A percentile compares a stretch with the other conserved stretches of the same genome.
phyloP scores from a whole-genome alignment of 2,113 vertebrate genomes.

The Catagonus wagneri region DNA sequence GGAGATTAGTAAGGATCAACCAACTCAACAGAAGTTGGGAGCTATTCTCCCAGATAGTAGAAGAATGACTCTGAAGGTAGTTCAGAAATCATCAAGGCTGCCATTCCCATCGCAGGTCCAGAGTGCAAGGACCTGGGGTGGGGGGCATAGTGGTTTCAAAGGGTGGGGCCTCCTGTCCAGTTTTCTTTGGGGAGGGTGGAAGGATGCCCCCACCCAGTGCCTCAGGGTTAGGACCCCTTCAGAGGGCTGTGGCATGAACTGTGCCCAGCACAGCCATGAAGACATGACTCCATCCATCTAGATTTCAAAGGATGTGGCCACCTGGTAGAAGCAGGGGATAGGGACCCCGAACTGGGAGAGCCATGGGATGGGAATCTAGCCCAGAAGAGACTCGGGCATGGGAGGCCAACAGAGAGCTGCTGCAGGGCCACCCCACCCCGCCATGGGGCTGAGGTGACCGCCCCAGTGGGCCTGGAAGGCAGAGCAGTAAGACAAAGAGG shows the following conservation, averaged over 20 bases:
- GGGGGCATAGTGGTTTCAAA: neutral
- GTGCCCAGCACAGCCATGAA: neutral
- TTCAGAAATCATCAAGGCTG: neutral
- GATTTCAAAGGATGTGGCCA: neutral
- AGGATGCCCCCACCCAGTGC: neutral
- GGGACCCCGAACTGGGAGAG: neutral
- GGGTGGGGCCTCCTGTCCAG: neutral
- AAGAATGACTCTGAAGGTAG: neutral
- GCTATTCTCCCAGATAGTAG: neutral
- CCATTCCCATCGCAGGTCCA: neutral
- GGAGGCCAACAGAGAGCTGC: neutral
- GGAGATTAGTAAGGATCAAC: neutral
- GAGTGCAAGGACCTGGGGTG: neutral
- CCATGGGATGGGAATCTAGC: neutral
- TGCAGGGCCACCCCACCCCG: neutral
- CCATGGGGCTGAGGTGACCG: too few relatives aligned
- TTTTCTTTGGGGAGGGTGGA: neutral
- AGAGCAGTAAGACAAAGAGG: neutral
- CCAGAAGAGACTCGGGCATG: neutral
- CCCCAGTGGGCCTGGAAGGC: neutral
- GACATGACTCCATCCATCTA: neutral
- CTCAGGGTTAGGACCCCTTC: neutral
- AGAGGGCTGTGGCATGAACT: neutral
- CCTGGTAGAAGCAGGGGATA: neutral
- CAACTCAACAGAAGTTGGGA: neutral